phyloP scores from a whole-genome alignment of 2,797 vertebrate genomes.

The Mormyrus hasselquistii region DNA sequence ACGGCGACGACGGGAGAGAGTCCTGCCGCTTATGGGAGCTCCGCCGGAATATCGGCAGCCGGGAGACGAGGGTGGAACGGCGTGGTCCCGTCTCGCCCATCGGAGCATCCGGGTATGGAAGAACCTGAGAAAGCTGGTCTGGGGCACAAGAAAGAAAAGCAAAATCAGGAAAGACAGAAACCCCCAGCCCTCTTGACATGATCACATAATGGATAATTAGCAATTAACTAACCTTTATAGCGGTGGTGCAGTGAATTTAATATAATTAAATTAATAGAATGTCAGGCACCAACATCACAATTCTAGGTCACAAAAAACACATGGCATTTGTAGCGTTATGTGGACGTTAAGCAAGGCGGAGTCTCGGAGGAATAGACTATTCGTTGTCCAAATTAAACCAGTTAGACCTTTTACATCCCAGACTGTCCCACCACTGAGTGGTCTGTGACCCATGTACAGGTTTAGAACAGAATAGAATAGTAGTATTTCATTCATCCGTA shows the following conservation, averaged over 20 bases:
- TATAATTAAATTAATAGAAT: neutral
- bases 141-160: neutral
- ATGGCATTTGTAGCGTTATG: neutral
- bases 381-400: neutral
- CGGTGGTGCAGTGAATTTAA: neutral
- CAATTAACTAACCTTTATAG: neutral
- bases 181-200: neutral
- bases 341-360: neutral
- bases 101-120: constrained; percentile 41
- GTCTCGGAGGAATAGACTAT: neutral
- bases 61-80: constrained; percentile 88
- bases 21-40: constrained; percentile 82
- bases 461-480: neutral
- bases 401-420: neutral
- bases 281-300: neutral
- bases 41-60: constrained; percentile 92
- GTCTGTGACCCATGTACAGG: neutral
- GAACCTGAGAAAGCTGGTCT: constrained; percentile 31
- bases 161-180: neutral
- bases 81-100: constrained; percentile 91
- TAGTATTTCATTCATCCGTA: neutral
- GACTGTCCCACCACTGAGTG: neutral
- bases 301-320: neutral
- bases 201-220: neutral
- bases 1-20: constrained; percentile 92